Conservation (phyloP, 2,113 vertebrate species). For the Cervus canadensis region DNA sequence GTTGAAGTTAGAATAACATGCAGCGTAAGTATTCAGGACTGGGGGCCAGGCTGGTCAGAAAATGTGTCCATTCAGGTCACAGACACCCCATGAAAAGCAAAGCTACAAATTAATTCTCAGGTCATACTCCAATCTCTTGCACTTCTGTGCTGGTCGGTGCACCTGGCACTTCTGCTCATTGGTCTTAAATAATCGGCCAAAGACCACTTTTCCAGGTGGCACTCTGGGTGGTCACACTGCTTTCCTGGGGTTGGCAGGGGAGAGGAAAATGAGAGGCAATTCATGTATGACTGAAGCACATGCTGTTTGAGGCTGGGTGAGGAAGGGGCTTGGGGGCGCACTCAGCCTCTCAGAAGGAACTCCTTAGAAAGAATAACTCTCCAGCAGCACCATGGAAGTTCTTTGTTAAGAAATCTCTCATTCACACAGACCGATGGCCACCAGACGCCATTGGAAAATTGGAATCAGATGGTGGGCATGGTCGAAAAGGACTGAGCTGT, state of each 20-base stretch:
- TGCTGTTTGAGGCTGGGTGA: background rate
- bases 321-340: too few relatives aligned
- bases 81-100: background rate
- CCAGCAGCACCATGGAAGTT: background rate
- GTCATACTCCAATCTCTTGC: background rate
- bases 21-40: background rate
- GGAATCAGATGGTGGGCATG: background rate
- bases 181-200: background rate
- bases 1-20: background rate
- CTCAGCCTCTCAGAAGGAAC: background rate
- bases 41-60: background rate
- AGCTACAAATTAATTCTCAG: background rate
- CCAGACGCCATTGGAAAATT: background rate
- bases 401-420: background rate
- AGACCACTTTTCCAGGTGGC: background rate
- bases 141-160: accelerated
- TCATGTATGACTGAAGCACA: background rate
- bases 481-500: background rate
- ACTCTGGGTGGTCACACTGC: accelerated
- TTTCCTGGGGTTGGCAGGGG: background rate
- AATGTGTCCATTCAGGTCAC: background rate
- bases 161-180: background rate
- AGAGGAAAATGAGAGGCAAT: background rate
- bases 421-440: background rate
- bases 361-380: background rate